These are phyloP conservation scores for Cyclina sinensis DNA, from an alignment of 1,140 invertebrate species.

Conservation along the genomic window DNA sequence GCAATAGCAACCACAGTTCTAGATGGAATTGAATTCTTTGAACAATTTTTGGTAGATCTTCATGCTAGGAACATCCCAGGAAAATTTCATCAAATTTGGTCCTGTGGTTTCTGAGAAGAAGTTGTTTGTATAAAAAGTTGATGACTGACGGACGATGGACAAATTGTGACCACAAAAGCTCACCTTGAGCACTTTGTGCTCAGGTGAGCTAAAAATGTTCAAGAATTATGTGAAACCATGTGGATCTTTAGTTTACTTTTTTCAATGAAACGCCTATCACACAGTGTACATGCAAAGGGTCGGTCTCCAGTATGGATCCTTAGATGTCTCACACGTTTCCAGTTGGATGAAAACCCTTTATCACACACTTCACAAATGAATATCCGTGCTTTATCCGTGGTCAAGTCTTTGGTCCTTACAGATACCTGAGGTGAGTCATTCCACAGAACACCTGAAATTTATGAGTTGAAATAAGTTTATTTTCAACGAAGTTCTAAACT, in stretches of 20 bases:
- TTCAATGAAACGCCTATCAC: slow-evolving; percentile 96
- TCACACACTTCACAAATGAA: neutral
- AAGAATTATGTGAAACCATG: slow-evolving; percentile 36
- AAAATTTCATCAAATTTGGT: too few relatives aligned
- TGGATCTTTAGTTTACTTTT: slow-evolving; percentile 95
- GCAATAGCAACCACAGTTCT: too few relatives aligned
- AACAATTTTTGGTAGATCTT: too few relatives aligned
- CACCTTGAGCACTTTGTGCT: too few relatives aligned
- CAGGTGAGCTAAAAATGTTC: too few relatives aligned
- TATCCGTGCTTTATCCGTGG: neutral
- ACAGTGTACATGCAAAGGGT: slow-evolving; percentile 95
- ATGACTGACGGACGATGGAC: too few relatives aligned
- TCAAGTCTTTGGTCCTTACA: neutral
- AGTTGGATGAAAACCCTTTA: slow-evolving; percentile 19
- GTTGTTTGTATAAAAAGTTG: too few relatives aligned
- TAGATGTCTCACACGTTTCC: slow-evolving; percentile 38
- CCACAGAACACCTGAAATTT: neutral
- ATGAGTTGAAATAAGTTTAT: neutral
- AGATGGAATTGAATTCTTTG: too few relatives aligned
- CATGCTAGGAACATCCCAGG: too few relatives aligned
- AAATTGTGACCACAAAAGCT: too few relatives aligned
- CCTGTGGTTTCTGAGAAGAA: too few relatives aligned
- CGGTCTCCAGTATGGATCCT: slow-evolving; percentile 93
- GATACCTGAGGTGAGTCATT: neutral
- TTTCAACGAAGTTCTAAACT: too few relatives aligned